A percentile compares a stretch with the other conserved stretches of the same genome.
Conservation (phyloP, 2,888 invertebrate species). For the Drosophila leonis region DNA sequence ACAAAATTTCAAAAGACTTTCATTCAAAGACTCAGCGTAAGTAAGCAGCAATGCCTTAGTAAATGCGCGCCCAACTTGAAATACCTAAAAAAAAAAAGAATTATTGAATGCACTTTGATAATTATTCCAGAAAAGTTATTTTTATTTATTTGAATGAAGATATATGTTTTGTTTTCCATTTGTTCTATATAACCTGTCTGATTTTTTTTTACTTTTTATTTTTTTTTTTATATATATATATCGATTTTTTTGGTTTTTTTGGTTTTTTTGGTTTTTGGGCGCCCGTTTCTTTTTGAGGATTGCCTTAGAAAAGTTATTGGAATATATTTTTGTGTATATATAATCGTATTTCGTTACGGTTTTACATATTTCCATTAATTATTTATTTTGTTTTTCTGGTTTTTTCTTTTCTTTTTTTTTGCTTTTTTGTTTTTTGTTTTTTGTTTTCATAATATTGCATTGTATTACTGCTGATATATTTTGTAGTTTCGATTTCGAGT, state of each 20-base stretch:
- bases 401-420: conserved; percentile 9
- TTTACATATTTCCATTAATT: conserved; percentile 69
- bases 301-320: conserved; percentile 65
- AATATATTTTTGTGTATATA: conserved; percentile 68
- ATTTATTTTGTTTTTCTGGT: conserved; percentile 39
- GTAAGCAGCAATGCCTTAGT: neutral
- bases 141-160: conserved; percentile 80
- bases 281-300: conserved; percentile 25
- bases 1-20: too few relatives aligned
- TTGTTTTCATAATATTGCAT: conserved; percentile 64
- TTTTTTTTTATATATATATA: conserved; percentile 20
- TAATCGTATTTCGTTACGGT: conserved; percentile 69
- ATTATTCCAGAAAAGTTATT: conserved; percentile 84
- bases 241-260: too few relatives aligned
- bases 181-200: conserved; percentile 68
- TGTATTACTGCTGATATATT: conserved; percentile 69
- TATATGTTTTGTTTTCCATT: conserved; percentile 70
- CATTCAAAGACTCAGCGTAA: too few relatives aligned
- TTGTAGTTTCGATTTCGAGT: conserved; percentile 51
- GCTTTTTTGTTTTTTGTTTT: conserved; percentile 12
- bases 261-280: conserved; percentile 27
- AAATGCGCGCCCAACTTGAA: neutral
- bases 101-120: conserved; percentile 32
- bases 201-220: conserved; percentile 31
- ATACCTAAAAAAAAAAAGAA: neutral